Evolutionary conservation across 2,888 invertebrate species (phyloP).

Genomic region (Idaea aversata): DNA sequence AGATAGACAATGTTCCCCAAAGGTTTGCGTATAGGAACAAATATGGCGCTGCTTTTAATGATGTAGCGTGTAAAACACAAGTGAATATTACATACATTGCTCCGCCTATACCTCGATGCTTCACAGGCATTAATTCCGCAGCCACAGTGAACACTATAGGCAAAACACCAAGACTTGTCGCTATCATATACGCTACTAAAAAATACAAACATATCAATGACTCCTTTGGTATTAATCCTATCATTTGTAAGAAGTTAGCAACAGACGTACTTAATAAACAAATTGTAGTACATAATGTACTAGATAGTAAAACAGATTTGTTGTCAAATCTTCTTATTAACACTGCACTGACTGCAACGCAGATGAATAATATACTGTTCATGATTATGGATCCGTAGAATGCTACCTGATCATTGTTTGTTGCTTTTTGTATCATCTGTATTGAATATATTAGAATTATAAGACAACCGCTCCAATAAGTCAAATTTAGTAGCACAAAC

Average conservation of each 20-base stretch:
- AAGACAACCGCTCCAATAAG: constrained; percentile 17
- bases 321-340: constrained; percentile 13
- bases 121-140: background rate
- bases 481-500: constrained; percentile 14
- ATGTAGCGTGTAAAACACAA: background rate
- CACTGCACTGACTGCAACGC: constrained; percentile 6
- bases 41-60: background rate
- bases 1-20: background rate
- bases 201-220: background rate
- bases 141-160: background rate
- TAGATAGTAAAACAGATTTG: constrained; percentile 13
- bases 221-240: background rate
- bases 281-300: constrained; percentile 9
- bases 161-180: background rate
- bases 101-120: background rate
- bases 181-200: background rate
- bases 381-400: constrained; percentile 16
- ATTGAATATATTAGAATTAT: constrained; percentile 19
- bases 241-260: background rate
- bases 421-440: constrained; percentile 16
- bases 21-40: background rate
- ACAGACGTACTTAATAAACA: constrained; percentile 8
- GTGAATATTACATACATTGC: background rate
- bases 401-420: constrained; percentile 10
- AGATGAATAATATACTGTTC: constrained; percentile 14